These are phyloP conservation scores for Zonitis immaculata DNA, from an alignment of 2,888 invertebrate species.

Conservation along the genomic window DNA sequence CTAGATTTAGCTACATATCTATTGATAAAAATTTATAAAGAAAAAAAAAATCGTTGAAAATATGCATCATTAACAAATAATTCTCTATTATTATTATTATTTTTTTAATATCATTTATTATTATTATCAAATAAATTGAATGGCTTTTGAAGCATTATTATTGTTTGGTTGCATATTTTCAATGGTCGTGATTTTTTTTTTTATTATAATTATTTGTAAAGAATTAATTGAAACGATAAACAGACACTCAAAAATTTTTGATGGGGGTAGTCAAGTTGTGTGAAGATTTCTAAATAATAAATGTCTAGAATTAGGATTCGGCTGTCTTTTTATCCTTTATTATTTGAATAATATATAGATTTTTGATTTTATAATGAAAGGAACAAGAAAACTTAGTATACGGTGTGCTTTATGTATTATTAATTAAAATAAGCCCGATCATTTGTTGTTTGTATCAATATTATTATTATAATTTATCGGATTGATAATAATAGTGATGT, in stretches of 20 bases:
- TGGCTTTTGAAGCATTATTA: neutral
- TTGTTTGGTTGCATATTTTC: slow-evolving; percentile 2
- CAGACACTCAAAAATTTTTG: neutral
- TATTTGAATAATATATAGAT: too few relatives aligned
- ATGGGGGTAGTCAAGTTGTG: slow-evolving; percentile 1
- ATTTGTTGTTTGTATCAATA: slow-evolving; percentile 20
- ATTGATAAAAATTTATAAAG: neutral
- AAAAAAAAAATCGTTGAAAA: neutral
- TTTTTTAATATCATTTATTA: neutral
- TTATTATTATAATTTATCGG: neutral
- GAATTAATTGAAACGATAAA: slow-evolving; percentile 16
- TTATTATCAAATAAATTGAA: too few relatives aligned
- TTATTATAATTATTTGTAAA: slow-evolving; percentile 21
- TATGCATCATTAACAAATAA: neutral
- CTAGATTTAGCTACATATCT: slow-evolving; percentile 22
- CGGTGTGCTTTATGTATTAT: slow-evolving; percentile 40
- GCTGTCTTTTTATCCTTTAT: slow-evolving; percentile 30
- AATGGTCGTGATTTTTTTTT: slow-evolving; percentile 7
- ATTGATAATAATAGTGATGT: neutral
- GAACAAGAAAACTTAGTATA: slow-evolving; percentile 28
- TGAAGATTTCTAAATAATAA: slow-evolving; percentile 29
- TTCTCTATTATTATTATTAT: neutral
- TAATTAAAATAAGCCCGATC: slow-evolving; percentile 30
- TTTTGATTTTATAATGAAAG: slow-evolving; percentile 10
- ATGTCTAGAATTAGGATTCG: slow-evolving; percentile 35